phyloP scores from a whole-genome alignment of 1,140 invertebrate genomes.

The Neuroterus valhalla region DNA sequence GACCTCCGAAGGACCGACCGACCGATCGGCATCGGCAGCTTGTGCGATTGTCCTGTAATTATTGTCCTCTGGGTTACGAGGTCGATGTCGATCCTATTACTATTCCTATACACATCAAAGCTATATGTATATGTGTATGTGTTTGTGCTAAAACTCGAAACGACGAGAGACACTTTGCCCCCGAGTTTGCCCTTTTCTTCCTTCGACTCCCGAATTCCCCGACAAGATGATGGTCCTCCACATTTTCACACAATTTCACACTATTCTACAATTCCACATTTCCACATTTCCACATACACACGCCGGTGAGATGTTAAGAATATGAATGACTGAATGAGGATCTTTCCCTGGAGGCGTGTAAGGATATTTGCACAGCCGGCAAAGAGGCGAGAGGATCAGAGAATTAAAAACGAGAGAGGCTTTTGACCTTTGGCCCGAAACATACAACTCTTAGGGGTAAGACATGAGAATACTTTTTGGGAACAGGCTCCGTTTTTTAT shows the following conservation, averaged over 20 bases:
- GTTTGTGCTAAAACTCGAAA: not conserved
- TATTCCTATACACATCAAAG: slow-evolving; percentile 6
- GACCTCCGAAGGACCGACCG: slow-evolving; percentile 35
- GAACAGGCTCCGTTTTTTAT: no score
- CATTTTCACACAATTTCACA: no score
- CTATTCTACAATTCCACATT: no score
- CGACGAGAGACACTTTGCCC: slow-evolving; percentile 35
- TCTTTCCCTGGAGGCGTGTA: slow-evolving; percentile 15
- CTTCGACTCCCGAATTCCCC: not conserved
- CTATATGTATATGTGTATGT: not conserved
- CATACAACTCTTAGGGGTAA: not conserved
- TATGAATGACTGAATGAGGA: not conserved
- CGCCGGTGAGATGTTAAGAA: slow-evolving; percentile 6
- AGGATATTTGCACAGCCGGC: slow-evolving; percentile 21
- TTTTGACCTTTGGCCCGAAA: slow-evolving; percentile 12
- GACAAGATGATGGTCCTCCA: not conserved
- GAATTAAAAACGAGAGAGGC: not conserved
- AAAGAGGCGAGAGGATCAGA: not conserved
- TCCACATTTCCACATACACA: not conserved
- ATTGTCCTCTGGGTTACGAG: slow-evolving; percentile 53
- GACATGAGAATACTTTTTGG: not conserved
- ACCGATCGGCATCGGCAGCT: slow-evolving; percentile 31
- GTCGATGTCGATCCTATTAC: slow-evolving; percentile 44
- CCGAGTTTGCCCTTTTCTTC: not conserved
- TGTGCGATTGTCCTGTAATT: slow-evolving; percentile 51